A percentile compares a stretch with the other conserved stretches of the same genome.
phyloP scores from a whole-genome alignment of 2,888 invertebrate species.

The Frankliniella fusca region DNA sequence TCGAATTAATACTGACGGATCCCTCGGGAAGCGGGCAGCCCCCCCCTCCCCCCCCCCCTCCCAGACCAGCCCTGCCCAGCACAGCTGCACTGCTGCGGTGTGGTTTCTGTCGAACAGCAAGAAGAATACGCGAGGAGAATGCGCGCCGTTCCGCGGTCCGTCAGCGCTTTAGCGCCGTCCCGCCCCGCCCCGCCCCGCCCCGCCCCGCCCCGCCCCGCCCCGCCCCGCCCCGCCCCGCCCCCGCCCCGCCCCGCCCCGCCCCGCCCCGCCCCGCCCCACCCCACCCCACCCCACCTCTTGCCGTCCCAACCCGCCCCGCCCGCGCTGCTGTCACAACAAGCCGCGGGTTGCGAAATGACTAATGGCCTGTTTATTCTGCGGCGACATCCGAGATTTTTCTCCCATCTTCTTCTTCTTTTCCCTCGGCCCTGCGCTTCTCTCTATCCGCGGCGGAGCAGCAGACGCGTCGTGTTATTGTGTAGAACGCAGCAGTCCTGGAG shows the following conservation, averaged over 20 bases:
- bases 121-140: too few relatives aligned
- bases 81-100: too few relatives aligned
- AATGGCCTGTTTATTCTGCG: background rate
- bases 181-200: background rate
- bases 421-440: background rate
- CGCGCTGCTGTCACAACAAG: background rate
- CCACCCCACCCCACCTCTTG: too few relatives aligned
- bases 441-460: background rate
- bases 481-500: background rate
- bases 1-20: too few relatives aligned
- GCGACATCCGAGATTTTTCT: background rate
- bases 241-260: background rate
- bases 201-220: background rate
- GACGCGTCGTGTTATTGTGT: background rate
- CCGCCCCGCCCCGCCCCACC: background rate
- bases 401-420: background rate
- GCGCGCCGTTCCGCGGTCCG: background rate
- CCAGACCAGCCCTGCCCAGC: background rate
- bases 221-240: too few relatives aligned
- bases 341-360: background rate
- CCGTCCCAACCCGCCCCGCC: background rate
- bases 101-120: too few relatives aligned
- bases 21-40: too few relatives aligned
- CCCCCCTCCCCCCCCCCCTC: background rate
- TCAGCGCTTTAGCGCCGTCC: background rate